A percentile compares a stretch with the other conserved stretches of the same genome.
Evolutionary conservation across 2,113 vertebrate species (phyloP).

Genomic region (Istiophorus platypterus): DNA sequence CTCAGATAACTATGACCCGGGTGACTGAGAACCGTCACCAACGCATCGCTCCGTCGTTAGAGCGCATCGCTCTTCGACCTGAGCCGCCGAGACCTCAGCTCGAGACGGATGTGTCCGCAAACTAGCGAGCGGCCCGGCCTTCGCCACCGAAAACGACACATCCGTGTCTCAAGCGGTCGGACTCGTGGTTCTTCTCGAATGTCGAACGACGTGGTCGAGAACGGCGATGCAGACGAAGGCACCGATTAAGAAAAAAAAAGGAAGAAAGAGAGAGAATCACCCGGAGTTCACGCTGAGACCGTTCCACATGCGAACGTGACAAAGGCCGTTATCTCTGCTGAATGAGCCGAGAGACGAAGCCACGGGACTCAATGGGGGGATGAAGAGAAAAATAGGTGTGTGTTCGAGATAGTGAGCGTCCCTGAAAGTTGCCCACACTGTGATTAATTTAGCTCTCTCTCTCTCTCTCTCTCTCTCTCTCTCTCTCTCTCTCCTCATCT

Average conservation of each 20-base stretch:
- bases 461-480: conserved; percentile 15
- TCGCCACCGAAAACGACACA: no score
- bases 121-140: no score
- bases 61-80: no score
- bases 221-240: background rate
- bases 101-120: no score
- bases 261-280: no score
- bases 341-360: conserved; percentile 4
- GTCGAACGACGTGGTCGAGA: no score
- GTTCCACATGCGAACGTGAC: conserved; percentile 32
- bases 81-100: no score
- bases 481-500: conserved; percentile 8
- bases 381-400: conserved; percentile 6
- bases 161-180: no score
- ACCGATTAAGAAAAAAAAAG: background rate
- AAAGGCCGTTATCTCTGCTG: conserved; percentile 47
- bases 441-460: conserved; percentile 47
- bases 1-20: no score
- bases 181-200: no score
- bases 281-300: conserved; percentile 33
- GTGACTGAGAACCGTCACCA: no score
- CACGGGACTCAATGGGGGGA: background rate
- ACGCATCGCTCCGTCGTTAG: no score
- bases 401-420: background rate
- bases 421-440: conserved; percentile 34